Evolutionary conservation across 2,797 vertebrate species (phyloP).

Genomic region (Phataginus tricuspis): DNA sequence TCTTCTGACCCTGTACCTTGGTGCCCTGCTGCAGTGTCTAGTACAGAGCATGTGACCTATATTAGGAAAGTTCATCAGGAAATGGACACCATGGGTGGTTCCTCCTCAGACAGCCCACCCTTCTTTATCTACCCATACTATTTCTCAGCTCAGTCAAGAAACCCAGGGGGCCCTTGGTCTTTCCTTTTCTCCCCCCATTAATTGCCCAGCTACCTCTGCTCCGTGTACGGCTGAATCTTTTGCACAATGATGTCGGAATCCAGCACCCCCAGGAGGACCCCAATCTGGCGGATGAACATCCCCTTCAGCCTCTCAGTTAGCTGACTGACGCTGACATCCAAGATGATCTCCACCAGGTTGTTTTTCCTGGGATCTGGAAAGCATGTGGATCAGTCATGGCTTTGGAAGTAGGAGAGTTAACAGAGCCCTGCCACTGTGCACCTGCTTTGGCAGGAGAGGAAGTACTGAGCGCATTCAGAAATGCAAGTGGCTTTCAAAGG

Average conservation of each 20-base stretch:
- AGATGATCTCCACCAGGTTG: slow-evolving; percentile 96
- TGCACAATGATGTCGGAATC: slow-evolving; percentile 97
- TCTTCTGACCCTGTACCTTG: not conserved
- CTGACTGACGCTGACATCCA: slow-evolving; percentile 94
- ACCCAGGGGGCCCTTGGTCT: not conserved
- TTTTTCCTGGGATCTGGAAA: slow-evolving; percentile 91
- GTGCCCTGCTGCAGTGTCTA: not conserved
- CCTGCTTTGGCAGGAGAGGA: not conserved
- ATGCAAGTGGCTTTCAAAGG: not conserved
- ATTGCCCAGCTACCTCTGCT: slow-evolving; percentile 91
- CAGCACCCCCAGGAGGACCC: slow-evolving; percentile 95
- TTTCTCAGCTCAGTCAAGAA: not conserved
- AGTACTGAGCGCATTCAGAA: not conserved
- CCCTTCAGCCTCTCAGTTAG: slow-evolving; percentile 95
- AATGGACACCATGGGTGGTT: not conserved
- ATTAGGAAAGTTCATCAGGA: not conserved
- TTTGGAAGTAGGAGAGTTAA: slow-evolving; percentile 47
- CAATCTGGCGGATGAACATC: slow-evolving; percentile 97
- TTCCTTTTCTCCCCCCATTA: slow-evolving; percentile 30
- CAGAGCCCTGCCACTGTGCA: not conserved
- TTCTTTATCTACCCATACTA: not conserved
- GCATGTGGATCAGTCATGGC: slow-evolving; percentile 26
- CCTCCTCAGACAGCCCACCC: not conserved
- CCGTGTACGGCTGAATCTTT: slow-evolving; percentile 94
- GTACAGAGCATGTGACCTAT: not conserved